Evolutionary conservation across 2,888 invertebrate genomes (phyloP).

Genomic region (Congeria kusceri): DNA sequence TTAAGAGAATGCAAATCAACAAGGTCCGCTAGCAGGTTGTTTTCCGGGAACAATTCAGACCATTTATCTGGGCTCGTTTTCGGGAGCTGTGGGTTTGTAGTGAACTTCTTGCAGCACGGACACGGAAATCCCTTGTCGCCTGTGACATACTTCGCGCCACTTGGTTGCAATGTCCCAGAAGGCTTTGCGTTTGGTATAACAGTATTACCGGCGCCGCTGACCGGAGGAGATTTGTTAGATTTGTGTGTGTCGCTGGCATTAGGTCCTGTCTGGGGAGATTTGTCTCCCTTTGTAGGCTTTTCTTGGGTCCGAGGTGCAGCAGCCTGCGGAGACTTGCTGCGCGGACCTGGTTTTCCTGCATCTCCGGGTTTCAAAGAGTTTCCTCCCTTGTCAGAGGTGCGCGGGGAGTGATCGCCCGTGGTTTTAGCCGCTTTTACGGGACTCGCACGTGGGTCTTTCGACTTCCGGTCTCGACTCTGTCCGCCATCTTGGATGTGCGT

Average conservation of each 20-base stretch:
- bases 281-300: not conserved
- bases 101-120: conserved; percentile 57
- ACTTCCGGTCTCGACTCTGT: conserved; percentile 2
- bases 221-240: not conserved
- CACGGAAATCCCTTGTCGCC: conserved; percentile 55
- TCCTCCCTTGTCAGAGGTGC: not conserved
- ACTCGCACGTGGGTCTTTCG: not conserved
- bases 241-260: not conserved
- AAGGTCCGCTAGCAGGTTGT: conserved; percentile 62
- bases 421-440: not conserved
- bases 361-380: not conserved
- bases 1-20: conserved; percentile 64
- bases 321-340: not conserved
- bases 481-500: conserved; percentile 53
- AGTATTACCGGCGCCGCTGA: not conserved
- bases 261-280: not conserved
- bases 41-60: conserved; percentile 68
- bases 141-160: not conserved
- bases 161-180: not conserved
- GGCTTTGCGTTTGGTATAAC: not conserved
- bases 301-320: not conserved
- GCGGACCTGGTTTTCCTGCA: not conserved
- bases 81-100: conserved; percentile 41
- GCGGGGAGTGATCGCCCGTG: not conserved
- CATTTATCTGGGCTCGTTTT: conserved; percentile 58